Evolutionary conservation across 2,888 invertebrate species (phyloP).

Genomic region (Magallana nippona): DNA sequence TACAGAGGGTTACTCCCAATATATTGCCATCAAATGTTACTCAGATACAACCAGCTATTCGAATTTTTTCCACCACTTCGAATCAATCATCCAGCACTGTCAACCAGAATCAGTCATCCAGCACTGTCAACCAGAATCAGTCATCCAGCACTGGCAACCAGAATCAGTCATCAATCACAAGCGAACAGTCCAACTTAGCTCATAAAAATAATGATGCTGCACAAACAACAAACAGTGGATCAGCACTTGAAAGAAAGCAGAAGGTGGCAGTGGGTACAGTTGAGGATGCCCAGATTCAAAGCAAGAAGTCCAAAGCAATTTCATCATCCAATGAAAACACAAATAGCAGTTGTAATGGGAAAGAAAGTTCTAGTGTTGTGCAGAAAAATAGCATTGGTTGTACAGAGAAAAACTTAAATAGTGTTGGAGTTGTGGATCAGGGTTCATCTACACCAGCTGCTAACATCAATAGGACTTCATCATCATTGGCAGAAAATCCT

Average conservation of each 20-base stretch:
- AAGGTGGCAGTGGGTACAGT: background rate
- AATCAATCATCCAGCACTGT: background rate
- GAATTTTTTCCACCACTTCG: background rate
- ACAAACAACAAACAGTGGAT: background rate
- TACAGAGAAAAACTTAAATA: too few relatives aligned
- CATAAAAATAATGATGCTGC: too few relatives aligned
- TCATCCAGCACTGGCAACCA: background rate
- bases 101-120: background rate
- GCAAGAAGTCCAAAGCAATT: constrained; percentile 2
- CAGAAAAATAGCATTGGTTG: too few relatives aligned
- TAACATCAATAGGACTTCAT: background rate
- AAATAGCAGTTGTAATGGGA: background rate
- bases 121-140: background rate
- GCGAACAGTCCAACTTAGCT: too few relatives aligned
- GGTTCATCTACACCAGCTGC: background rate
- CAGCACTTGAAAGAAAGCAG: background rate
- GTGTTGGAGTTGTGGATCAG: background rate
- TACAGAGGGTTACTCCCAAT: constrained; percentile 1
- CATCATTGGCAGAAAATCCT: background rate
- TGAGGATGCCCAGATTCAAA: background rate
- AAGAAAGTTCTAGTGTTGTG: background rate
- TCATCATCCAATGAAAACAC: background rate
- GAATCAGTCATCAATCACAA: background rate
- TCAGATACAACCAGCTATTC: background rate
- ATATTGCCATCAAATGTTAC: constrained; percentile 23